phyloP scores from a whole-genome alignment of 1,140 invertebrate species.

The Protaetia brevitarsis region DNA sequence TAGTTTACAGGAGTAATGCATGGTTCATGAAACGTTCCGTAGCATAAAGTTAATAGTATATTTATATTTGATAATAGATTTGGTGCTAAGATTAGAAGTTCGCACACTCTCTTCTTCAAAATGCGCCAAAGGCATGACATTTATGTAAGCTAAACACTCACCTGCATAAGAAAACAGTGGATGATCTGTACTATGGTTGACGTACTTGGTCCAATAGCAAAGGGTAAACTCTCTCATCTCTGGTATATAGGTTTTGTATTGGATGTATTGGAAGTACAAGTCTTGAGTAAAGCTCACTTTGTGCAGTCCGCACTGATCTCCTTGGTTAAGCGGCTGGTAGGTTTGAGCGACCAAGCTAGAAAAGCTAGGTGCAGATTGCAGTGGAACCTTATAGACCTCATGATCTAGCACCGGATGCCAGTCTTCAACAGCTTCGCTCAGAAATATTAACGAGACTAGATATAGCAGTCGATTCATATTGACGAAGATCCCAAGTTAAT shows the following conservation, averaged over 20 bases:
- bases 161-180: constrained; percentile 77
- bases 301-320: constrained; percentile 59
- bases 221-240: constrained; percentile 77
- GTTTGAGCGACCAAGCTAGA: constrained; percentile 27
- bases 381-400: neutral
- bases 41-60: no score
- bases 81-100: no score
- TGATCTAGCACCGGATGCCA: neutral
- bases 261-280: constrained; percentile 65
- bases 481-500: neutral
- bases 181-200: constrained; percentile 76
- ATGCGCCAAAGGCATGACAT: no score
- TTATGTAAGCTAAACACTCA: constrained; percentile 48
- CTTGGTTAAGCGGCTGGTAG: constrained; percentile 26
- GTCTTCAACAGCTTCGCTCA: neutral
- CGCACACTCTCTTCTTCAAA: no score
- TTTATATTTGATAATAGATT: no score
- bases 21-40: no score
- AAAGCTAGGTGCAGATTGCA: neutral
- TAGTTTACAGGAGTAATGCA: no score
- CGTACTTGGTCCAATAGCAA: constrained; percentile 76
- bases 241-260: constrained; percentile 67
- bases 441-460: neutral
- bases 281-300: constrained; percentile 66
- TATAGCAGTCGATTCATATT: neutral